Percentiles rank a stretch among this genome's conserved stretches.
Conservation (phyloP, 2,113 vertebrate genomes). For the Potamarius usumacintae region DNA sequence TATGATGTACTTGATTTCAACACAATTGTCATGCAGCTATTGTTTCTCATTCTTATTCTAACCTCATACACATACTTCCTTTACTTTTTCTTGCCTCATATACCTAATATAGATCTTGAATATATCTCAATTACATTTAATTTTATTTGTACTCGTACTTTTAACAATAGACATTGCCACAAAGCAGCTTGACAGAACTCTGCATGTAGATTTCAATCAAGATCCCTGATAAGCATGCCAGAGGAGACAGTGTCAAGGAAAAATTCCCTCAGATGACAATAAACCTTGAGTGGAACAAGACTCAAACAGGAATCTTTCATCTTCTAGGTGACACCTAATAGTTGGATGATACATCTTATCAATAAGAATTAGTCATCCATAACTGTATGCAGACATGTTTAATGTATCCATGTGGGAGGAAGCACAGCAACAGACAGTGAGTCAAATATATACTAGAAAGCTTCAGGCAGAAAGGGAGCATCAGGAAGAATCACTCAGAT, state of each 20-base stretch:
- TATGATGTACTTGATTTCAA: no score
- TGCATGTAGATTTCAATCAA: background rate
- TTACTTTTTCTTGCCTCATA: background rate
- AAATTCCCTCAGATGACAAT: background rate
- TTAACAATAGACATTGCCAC: background rate
- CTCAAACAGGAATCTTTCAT: background rate
- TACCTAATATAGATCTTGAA: background rate
- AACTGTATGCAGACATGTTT: background rate
- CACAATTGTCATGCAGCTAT: background rate
- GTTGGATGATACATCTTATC: background rate
- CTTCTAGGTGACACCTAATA: background rate
- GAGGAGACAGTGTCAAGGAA: background rate
- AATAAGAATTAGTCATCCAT: background rate
- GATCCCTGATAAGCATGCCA: background rate
- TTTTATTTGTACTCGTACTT: background rate
- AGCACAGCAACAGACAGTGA: background rate
- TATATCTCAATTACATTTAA: background rate
- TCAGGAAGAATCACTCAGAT: background rate
- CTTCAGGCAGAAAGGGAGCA: background rate
- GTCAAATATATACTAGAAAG: background rate
- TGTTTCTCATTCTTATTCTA: no score
- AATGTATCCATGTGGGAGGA: background rate
- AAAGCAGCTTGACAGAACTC: background rate
- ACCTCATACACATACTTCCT: no score
- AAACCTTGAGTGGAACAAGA: background rate